A percentile compares a stretch with the other conserved stretches of the same genome.
phyloP scores from a whole-genome alignment of 2,888 invertebrate species.

The Lochmaea capreae region DNA sequence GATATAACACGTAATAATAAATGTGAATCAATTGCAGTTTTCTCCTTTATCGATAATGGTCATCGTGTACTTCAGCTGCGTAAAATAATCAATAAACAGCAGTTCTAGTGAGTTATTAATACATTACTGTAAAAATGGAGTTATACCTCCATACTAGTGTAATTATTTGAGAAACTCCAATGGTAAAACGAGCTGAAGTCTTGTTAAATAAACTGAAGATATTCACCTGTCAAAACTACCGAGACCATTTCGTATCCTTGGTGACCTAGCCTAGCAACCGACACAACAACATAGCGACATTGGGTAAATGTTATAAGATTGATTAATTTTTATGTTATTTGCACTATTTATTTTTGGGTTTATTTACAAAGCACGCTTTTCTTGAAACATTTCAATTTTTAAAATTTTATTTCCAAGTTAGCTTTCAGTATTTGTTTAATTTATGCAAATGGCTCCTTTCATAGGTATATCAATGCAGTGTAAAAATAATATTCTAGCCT shows the following conservation, averaged over 20 bases:
- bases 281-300: conserved; percentile 67
- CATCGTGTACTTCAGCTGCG: conserved; percentile 41
- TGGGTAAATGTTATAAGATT: conserved; percentile 61
- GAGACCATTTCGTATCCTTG: conserved; percentile 66
- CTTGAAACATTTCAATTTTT: conserved; percentile 35
- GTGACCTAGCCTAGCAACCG: conserved; percentile 66
- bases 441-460: conserved; percentile 59
- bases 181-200: conserved; percentile 21
- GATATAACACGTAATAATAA: conserved; percentile 35
- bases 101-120: conserved; percentile 50
- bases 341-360: conserved; percentile 39
- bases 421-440: conserved; percentile 38
- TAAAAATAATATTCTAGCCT: not conserved
- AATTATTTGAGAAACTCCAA: conserved; percentile 38
- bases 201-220: conserved; percentile 36
- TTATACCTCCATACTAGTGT: conserved; percentile 40
- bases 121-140: conserved; percentile 49
- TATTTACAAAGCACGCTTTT: conserved; percentile 26
- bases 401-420: not conserved
- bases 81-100: conserved; percentile 51
- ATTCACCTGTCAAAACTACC: conserved; percentile 63
- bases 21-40: conserved; percentile 46
- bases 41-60: conserved; percentile 48
- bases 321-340: conserved; percentile 40
- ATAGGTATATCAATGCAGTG: not conserved